Conservation (phyloP, 2,888 invertebrate genomes). For the Drosophila merina region DNA sequence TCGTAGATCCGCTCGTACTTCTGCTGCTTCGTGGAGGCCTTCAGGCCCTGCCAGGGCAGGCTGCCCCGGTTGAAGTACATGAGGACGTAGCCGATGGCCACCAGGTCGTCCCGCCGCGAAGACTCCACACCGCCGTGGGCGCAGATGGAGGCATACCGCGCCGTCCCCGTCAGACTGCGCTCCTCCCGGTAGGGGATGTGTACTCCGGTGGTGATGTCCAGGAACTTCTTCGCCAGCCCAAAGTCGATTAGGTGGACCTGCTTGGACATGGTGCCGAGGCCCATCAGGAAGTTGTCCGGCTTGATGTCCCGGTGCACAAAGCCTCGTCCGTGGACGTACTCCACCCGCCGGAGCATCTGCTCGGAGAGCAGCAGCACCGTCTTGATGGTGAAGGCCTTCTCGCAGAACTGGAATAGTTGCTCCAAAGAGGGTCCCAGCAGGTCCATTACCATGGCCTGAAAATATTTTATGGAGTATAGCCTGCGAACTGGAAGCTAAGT, state of each 20-base stretch:
- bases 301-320: constrained; percentile 98
- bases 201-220: constrained; percentile 95
- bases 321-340: constrained; percentile 98
- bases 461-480: too few relatives aligned
- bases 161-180: constrained; percentile 92
- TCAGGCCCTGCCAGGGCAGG: constrained; percentile 99
- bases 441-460: constrained; percentile 99
- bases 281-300: constrained; percentile 99
- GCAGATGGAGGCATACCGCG: constrained; percentile 97
- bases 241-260: constrained; percentile 99
- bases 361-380: constrained; percentile 98
- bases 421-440: constrained; percentile 97
- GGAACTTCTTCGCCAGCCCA: constrained; percentile 98
- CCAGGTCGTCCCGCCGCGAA: constrained; percentile 97
- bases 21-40: constrained; percentile 98
- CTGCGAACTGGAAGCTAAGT: too few relatives aligned
- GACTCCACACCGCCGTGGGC: constrained; percentile 99
- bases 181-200: constrained; percentile 99
- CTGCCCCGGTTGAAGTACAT: constrained; percentile 99
- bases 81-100: constrained; percentile 98
- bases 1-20: constrained; percentile 99
- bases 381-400: constrained; percentile 97
- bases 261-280: constrained; percentile 96
- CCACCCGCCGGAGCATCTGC: constrained; percentile 96
- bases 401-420: constrained; percentile 99